Conservation (phyloP, 2,888 invertebrate species). For the Heteropelma amictum region DNA sequence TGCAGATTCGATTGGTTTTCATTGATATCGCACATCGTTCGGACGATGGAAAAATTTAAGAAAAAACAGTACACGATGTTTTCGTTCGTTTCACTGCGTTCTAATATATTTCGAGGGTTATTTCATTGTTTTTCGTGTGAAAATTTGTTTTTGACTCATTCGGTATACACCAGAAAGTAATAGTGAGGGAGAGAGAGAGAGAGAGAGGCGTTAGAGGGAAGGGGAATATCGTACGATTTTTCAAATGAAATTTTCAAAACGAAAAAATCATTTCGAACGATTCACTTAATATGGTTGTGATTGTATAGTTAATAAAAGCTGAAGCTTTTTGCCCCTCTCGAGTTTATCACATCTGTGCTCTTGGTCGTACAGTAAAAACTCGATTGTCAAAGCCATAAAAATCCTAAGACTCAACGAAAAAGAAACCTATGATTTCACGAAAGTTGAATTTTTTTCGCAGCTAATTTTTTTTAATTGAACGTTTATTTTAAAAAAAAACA, state of each 20-base stretch:
- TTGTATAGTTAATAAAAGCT: conserved; percentile 56
- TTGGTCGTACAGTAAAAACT: not conserved
- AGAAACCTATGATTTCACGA: not conserved
- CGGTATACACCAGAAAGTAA: not conserved
- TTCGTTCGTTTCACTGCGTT: conserved; percentile 22
- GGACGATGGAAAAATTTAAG: not conserved
- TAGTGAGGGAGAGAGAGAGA: conserved; percentile 1
- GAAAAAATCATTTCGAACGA: conserved; percentile 35
- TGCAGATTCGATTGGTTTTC: not conserved
- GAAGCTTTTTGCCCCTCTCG: conserved; percentile 38
- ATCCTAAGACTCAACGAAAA: not conserved
- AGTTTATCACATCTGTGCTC: conserved; percentile 26
- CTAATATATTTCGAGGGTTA: conserved; percentile 1
- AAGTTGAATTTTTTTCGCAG: too few species aligned
- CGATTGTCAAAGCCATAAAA: not conserved
- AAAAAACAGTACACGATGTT: not conserved
- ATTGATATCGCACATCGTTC: not conserved
- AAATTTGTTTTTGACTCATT: not conserved
- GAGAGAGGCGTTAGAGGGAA: conserved; percentile 5
- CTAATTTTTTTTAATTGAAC: too few species aligned
- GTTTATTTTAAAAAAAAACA: too few species aligned
- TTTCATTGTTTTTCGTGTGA: conserved; percentile 12
- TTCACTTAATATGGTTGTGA: conserved; percentile 61
- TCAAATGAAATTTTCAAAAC: not conserved
- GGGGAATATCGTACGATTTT: not conserved